Conservation (phyloP, 2,797 vertebrate species). For the Microcaecilia unicolor region DNA sequence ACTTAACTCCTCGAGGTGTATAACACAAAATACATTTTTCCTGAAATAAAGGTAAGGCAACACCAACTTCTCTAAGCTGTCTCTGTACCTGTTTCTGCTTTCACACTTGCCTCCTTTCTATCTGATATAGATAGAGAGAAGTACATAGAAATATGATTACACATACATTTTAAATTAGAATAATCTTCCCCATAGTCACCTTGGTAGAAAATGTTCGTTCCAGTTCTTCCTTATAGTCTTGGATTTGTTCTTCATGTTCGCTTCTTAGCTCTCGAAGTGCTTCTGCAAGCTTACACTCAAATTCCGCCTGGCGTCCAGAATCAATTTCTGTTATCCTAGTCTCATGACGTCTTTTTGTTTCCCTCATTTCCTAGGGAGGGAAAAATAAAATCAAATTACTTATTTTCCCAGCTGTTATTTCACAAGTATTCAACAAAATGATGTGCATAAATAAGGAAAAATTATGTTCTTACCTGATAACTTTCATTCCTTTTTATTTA, state of each 20-base stretch:
- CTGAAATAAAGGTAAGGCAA: too few species aligned
- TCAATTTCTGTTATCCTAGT: constrained; percentile 60
- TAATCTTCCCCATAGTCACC: too few species aligned
- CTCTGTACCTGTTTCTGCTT: neutral
- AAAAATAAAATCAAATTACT: neutral
- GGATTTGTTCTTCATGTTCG: constrained; percentile 62
- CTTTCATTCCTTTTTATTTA: too few species aligned
- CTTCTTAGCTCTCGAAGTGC: constrained; percentile 59
- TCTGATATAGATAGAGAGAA: too few species aligned
- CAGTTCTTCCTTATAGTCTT: constrained; percentile 67
- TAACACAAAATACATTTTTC: too few species aligned
- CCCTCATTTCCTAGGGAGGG: constrained; percentile 55
- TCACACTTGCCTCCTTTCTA: neutral
- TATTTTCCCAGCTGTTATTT: too few species aligned
- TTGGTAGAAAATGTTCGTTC: constrained; percentile 56
- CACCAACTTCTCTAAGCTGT: too few species aligned
- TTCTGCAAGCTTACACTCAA: constrained; percentile 58
- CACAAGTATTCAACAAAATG: constrained; percentile 4
- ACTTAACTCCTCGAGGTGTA: too few species aligned
- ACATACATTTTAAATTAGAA: too few species aligned
- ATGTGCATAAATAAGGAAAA: too few species aligned
- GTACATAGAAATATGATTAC: too few species aligned
- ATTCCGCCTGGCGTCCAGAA: constrained; percentile 46
- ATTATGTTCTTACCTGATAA: too few species aligned
- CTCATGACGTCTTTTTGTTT: constrained; percentile 55